A percentile compares a stretch with the other conserved stretches of the same genome.
Conservation (phyloP, 1,140 invertebrate genomes). For the Agrilus planipennis region DNA sequence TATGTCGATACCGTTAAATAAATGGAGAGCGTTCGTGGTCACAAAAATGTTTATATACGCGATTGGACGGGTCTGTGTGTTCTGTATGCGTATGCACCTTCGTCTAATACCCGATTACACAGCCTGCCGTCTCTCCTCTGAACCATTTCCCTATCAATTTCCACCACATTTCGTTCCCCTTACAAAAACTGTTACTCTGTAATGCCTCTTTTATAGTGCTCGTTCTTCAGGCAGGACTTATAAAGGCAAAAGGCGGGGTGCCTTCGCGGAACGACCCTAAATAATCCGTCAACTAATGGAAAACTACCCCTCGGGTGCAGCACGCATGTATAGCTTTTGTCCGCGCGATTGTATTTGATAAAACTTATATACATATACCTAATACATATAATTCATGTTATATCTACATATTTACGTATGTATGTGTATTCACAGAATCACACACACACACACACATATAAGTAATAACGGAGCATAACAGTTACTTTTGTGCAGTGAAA, state of each 20-base stretch:
- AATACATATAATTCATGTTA: no score
- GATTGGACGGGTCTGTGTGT: no score
- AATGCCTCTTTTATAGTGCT: slow-evolving; percentile 22
- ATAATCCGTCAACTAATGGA: slow-evolving; percentile 31
- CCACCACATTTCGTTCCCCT: slow-evolving; percentile 15
- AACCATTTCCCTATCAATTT: slow-evolving; percentile 15
- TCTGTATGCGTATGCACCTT: no score
- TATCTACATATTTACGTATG: no score
- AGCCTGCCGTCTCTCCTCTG: background rate
- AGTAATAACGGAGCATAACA: no score
- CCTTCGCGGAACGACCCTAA: slow-evolving; percentile 29
- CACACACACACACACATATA: no score
- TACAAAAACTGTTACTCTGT: slow-evolving; percentile 13
- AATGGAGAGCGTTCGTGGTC: no score
- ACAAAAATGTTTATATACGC: no score
- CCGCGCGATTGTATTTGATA: slow-evolving; percentile 27
- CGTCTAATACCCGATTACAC: no score
- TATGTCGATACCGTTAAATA: no score
- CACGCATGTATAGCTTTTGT: slow-evolving; percentile 27
- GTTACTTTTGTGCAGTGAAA: slow-evolving; percentile 24
- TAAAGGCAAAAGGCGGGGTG: slow-evolving; percentile 26
- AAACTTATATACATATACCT: no score
- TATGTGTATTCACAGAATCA: no score
- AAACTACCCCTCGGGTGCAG: slow-evolving; percentile 27
- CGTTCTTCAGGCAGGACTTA: slow-evolving; percentile 12